These are phyloP conservation scores for Echinometra lucunter DNA, from an alignment of 53 echinoderm and acorn worm species.

Conservation along the genomic window DNA sequence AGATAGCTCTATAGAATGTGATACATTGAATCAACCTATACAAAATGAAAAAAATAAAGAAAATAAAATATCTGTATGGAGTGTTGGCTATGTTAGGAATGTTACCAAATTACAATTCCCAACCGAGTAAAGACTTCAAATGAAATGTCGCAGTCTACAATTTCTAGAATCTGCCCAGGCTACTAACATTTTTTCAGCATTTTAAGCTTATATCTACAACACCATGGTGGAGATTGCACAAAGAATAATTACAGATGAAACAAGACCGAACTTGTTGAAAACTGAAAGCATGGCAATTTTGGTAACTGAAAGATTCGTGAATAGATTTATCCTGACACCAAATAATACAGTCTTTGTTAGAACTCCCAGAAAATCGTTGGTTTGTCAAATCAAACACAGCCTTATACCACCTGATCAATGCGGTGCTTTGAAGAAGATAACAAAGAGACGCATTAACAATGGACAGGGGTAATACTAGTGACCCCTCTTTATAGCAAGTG, in stretches of 20 bases:
- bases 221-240: background rate
- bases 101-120: no score
- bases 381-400: conserved; percentile 32
- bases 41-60: no score
- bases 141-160: background rate
- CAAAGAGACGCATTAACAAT: background rate
- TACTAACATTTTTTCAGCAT: background rate
- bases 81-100: no score
- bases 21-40: no score
- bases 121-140: no score
- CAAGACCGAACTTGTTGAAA: conserved; percentile 44
- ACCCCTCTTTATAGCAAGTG: background rate
- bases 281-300: background rate
- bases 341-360: conserved; percentile 34
- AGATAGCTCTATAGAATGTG: no score
- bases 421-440: conserved; percentile 48
- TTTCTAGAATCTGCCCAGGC: background rate
- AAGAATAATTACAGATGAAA: background rate
- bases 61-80: no score
- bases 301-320: background rate
- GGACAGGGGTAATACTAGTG: conserved; percentile 15
- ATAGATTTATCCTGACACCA: background rate
- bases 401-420: background rate
- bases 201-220: background rate
- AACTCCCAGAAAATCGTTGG: background rate